Evolutionary conservation across 1,140 invertebrate species (phyloP), one percentile per base, ranked within the genome.

Genomic region (Thalassaphorura encarpata): DNA sequence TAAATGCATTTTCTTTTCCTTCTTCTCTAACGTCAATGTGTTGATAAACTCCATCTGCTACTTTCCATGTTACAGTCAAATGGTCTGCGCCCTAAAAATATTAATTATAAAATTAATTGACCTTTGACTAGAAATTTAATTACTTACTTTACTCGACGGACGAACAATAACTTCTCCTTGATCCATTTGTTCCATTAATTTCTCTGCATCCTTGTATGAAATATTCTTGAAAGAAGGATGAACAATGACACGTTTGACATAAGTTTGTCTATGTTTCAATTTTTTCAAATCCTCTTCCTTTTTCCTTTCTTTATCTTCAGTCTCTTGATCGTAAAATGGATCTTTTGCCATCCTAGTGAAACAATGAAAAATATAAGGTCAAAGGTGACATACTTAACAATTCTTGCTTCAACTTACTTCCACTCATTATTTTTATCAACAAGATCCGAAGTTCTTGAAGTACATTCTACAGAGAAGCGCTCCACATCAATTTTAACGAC

Each of bases 141-240:
- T 39, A 53, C 51, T 58, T 66, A 81, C 79, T 77, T 96, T 95
- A 71, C 91, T 96, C 42, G 92, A 97, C 1, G 97, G 97, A 41
- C 97, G 75, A 29, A 99, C 82, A 21, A 99, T 88, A 2, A 89
- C 90, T 68, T 99, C 96, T 5, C 96, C 96, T 73, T 96, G 90
- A 62, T 95, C 91, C 82, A 97, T 88, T 18, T 80, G 82, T 8
- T 80, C 79, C 80, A 99, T 84, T 36, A 95, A 71, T 68, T 90
- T 89, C 66, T 96, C 90, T 1, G 90, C 87, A 67, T 97, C 90
- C 0, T 82, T 80, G 69, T 86, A 99, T 13, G 87, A 88, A 58
- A 98, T 92, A 70, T 99, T 99, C 63, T 97, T 87, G 75, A 99
- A 99, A 0, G 87, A 84, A 0, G 93, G 94, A 77, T 99, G 97